phyloP scores from a whole-genome alignment of 2,888 invertebrate species.

The Melieria omissa region DNA sequence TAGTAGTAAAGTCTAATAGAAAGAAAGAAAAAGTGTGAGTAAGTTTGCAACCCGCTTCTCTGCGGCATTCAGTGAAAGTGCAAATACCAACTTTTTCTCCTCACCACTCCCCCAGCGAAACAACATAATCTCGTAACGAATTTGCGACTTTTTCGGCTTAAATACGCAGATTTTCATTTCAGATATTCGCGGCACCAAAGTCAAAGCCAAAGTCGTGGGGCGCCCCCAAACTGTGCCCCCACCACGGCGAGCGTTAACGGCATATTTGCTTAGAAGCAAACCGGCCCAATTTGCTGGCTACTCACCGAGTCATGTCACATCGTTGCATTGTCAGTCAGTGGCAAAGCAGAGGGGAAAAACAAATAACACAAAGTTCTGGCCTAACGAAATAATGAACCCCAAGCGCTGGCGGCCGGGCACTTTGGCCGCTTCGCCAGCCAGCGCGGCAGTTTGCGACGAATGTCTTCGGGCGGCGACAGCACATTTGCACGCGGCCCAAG shows the following conservation, averaged over 20 bases:
- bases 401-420: not conserved
- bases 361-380: not conserved
- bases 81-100: not conserved
- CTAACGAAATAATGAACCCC: slow-evolving; percentile 33
- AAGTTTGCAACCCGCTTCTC: slow-evolving; percentile 2
- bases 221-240: not conserved
- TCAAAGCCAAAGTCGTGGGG: not conserved
- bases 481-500: not conserved
- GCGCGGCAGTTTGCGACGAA: slow-evolving; percentile 8
- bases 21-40: not conserved
- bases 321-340: not conserved
- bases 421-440: not conserved
- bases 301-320: slow-evolving; percentile 40
- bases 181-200: slow-evolving; percentile 7
- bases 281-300: slow-evolving; percentile 27
- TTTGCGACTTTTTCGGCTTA: slow-evolving; percentile 8
- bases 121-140: slow-evolving; percentile 29
- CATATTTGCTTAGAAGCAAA: slow-evolving; percentile 19
- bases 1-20: not conserved
- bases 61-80: not conserved
- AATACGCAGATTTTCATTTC: slow-evolving; percentile 8
- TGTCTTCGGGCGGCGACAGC: not conserved
- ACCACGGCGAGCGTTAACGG: not conserved
- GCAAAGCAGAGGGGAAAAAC: not conserved
- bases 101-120: not conserved